Conservation (phyloP, 2,797 vertebrate genomes). For the Paedocypris micromegethes region DNA sequence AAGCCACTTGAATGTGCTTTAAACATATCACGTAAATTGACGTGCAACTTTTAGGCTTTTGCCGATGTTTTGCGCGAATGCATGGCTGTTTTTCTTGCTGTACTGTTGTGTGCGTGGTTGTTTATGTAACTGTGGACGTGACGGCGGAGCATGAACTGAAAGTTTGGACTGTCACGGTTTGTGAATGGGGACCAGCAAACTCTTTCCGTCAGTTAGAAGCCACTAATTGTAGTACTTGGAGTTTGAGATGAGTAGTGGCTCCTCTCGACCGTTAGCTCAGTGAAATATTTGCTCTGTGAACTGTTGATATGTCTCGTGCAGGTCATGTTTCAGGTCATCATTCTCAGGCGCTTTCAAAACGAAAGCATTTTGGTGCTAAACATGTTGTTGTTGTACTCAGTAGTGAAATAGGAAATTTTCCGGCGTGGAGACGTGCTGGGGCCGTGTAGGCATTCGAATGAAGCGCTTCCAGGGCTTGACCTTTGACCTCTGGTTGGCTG, state of each 20-base stretch:
- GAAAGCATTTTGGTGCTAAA: no score
- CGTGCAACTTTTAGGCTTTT: no score
- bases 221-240: neutral
- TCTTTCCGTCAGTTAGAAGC: conserved; percentile 16
- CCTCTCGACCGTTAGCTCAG: no score
- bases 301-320: no score
- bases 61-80: neutral
- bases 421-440: neutral
- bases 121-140: neutral
- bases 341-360: no score
- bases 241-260: no score
- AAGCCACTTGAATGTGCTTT: no score
- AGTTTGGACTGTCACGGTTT: conserved; percentile 19
- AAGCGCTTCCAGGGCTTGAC: conserved; percentile 36
- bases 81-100: neutral
- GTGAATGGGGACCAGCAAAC: conserved; percentile 14
- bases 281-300: neutral
- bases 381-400: no score
- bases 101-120: neutral
- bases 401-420: no score
- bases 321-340: no score
- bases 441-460: conserved; percentile 12
- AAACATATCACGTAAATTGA: no score
- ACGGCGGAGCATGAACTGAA: conserved; percentile 16
- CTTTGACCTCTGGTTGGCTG: conserved; percentile 36